A percentile compares a stretch with the other conserved stretches of the same genome.
Evolutionary conservation across 1,140 invertebrate genomes (phyloP).

Genomic region (Heliconius eleuchia): DNA sequence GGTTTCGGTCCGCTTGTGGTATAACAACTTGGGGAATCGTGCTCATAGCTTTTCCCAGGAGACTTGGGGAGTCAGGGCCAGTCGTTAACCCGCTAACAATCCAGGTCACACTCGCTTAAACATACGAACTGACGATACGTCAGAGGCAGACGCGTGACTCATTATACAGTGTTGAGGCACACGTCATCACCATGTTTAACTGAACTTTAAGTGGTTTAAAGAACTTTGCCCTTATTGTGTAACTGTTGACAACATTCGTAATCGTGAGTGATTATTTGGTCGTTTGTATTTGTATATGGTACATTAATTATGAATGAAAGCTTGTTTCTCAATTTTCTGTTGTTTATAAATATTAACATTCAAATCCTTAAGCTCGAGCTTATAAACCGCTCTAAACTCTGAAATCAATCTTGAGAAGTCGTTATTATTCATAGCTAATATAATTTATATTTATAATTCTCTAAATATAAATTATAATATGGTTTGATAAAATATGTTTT

Average conservation of each 20-base stretch:
- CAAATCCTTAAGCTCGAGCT: too few relatives aligned
- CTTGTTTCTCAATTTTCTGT: conserved; percentile 1
- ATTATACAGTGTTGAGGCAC: conserved; percentile 31
- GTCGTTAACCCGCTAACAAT: conserved; percentile 35
- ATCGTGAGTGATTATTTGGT: conserved; percentile 22
- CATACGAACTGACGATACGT: conserved; percentile 37
- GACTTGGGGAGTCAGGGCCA: conserved; percentile 33
- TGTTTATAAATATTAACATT: too few relatives aligned
- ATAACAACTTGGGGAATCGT: conserved; percentile 21
- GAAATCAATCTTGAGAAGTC: too few relatives aligned
- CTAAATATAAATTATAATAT: too few relatives aligned
- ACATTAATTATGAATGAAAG: conserved; percentile 4
- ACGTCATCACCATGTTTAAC: conserved; percentile 37
- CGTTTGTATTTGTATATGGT: conserved; percentile 12
- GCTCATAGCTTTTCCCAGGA: conserved; percentile 29
- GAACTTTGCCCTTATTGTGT: conserved; percentile 34
- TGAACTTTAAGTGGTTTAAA: conserved; percentile 33
- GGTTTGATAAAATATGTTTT: too few relatives aligned
- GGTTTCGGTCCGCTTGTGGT: not conserved
- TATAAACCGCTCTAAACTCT: too few relatives aligned
- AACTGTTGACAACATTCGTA: conserved; percentile 33
- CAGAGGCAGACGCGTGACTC: conserved; percentile 36
- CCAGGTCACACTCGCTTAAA: conserved; percentile 37
- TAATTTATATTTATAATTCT: too few relatives aligned
- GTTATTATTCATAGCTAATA: too few relatives aligned